Percentiles rank a stretch among this genome's conserved stretches.
phyloP scores from a whole-genome alignment of 64 coral and sea anemone genomes.

The Platygyra sinensis region DNA sequence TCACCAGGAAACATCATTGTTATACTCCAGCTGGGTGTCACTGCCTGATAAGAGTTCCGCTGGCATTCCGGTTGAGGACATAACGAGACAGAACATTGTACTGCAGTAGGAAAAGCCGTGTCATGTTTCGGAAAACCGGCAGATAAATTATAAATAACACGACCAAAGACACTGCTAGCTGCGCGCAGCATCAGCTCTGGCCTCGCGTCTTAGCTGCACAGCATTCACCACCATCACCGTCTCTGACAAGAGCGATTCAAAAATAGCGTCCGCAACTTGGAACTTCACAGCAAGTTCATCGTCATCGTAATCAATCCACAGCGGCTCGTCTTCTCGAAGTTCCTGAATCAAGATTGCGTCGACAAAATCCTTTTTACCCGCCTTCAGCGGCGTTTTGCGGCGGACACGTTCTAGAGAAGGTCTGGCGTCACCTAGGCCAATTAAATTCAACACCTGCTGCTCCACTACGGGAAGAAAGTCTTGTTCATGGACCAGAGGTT shows the following conservation, averaged over 20 bases:
- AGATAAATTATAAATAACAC: not conserved
- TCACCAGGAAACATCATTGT: too few relatives aligned
- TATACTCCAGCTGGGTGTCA: too few relatives aligned
- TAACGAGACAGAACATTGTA: too few relatives aligned
- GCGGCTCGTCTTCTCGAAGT: conserved; percentile 90
- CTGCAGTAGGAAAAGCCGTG: not conserved
- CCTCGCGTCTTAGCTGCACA: conserved; percentile 77
- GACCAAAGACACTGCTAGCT: not conserved
- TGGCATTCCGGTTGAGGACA: too few relatives aligned
- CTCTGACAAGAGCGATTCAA: conserved; percentile 85
- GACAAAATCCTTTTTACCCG: conserved; percentile 90
- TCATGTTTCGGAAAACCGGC: not conserved
- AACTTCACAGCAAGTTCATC: conserved; percentile 98
- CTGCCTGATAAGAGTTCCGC: too few relatives aligned
- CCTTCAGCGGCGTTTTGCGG: conserved; percentile 92
- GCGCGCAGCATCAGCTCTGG: conserved; percentile 22
- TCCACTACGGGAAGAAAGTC: conserved; percentile 82
- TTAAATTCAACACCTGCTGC: conserved; percentile 81
- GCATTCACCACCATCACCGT: conserved; percentile 95
- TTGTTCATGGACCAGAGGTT: conserved; percentile 60
- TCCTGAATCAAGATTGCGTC: conserved; percentile 98
- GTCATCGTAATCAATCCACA: conserved; percentile 97
- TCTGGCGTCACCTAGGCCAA: conserved; percentile 83
- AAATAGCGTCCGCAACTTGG: conserved; percentile 98
- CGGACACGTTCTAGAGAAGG: conserved; percentile 79